phyloP scores from a whole-genome alignment of 2,113 vertebrate species.

The Epinephelus fuscoguttatus region DNA sequence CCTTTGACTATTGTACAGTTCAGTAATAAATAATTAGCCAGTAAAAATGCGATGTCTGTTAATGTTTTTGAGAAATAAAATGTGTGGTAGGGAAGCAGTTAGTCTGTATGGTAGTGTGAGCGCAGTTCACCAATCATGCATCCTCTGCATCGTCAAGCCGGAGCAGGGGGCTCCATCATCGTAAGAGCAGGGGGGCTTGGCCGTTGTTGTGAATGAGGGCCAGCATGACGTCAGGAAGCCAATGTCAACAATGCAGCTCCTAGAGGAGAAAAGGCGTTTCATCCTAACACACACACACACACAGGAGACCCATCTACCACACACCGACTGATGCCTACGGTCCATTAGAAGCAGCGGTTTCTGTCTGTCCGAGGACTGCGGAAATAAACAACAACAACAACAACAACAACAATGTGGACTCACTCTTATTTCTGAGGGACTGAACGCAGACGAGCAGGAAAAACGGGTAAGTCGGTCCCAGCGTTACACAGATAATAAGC shows the following conservation, averaged over 20 bases:
- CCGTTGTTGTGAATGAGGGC: slow-evolving; percentile 78
- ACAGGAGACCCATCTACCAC: slow-evolving; percentile 33
- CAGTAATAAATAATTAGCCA: background rate
- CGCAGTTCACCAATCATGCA: background rate
- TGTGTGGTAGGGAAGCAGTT: background rate
- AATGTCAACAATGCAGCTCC: slow-evolving; percentile 85
- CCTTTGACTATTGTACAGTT: too few relatives aligned
- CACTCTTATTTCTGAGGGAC: slow-evolving; percentile 34
- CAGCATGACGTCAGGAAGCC: slow-evolving; percentile 80
- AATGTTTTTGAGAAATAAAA: too few relatives aligned
- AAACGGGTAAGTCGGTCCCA: slow-evolving; percentile 47
- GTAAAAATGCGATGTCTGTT: background rate
- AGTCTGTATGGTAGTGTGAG: background rate
- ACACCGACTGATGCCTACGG: slow-evolving; percentile 34
- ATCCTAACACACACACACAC: slow-evolving; percentile 50
- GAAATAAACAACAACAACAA: background rate
- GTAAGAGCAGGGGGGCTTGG: slow-evolving; percentile 40
- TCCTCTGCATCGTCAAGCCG: background rate
- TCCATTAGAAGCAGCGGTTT: slow-evolving; percentile 9
- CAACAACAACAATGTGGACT: slow-evolving; percentile 41
- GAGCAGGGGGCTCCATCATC: background rate
- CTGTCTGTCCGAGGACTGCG: slow-evolving; percentile 10
- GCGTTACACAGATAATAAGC: background rate
- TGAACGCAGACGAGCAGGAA: slow-evolving; percentile 53
- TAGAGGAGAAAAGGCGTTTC: slow-evolving; percentile 79